A percentile compares a stretch with the other conserved stretches of the same genome.
Evolutionary conservation across 2,888 invertebrate species (phyloP).

Genomic region (Chesias legatella): DNA sequence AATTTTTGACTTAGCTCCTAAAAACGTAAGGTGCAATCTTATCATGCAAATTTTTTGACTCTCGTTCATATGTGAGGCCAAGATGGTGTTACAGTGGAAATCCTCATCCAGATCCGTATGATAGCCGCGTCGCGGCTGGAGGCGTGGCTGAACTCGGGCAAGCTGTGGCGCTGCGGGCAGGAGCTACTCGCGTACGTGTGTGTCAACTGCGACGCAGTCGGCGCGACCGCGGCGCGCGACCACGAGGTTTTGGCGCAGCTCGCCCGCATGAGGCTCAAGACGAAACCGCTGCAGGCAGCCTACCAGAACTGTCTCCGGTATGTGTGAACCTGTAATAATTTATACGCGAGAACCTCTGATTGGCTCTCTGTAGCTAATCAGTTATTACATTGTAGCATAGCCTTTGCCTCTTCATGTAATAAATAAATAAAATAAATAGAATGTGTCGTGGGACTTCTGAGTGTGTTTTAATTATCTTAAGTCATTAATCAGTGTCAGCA

Average conservation of each 20-base stretch:
- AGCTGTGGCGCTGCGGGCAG: constrained; percentile 94
- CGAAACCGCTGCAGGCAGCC: constrained; percentile 93
- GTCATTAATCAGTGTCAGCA: not conserved
- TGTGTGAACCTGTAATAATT: not conserved
- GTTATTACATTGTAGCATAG: too few relatives aligned
- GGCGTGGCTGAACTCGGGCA: constrained; percentile 97
- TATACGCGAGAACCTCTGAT: constrained; percentile 1
- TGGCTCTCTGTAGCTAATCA: too few relatives aligned
- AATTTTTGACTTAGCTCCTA: too few relatives aligned
- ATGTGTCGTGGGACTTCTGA: too few relatives aligned
- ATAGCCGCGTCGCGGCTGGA: constrained; percentile 91
- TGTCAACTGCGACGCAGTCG: constrained; percentile 87
- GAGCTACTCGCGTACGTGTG: constrained; percentile 95
- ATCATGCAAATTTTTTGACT: too few relatives aligned
- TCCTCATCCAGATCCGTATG: constrained; percentile 81
- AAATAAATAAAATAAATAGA: too few relatives aligned
- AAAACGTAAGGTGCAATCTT: too few relatives aligned
- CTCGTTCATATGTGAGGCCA: too few relatives aligned
- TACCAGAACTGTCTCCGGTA: constrained; percentile 90
- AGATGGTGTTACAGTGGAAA: not conserved
- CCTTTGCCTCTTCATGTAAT: too few relatives aligned
- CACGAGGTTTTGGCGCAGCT: constrained; percentile 90
- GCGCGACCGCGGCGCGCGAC: constrained; percentile 83
- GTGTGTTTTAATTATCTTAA: not conserved
- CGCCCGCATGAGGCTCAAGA: constrained; percentile 94